Evolutionary conservation across 2,888 invertebrate species (phyloP).

Genomic region (Hoplodrina blanda): DNA sequence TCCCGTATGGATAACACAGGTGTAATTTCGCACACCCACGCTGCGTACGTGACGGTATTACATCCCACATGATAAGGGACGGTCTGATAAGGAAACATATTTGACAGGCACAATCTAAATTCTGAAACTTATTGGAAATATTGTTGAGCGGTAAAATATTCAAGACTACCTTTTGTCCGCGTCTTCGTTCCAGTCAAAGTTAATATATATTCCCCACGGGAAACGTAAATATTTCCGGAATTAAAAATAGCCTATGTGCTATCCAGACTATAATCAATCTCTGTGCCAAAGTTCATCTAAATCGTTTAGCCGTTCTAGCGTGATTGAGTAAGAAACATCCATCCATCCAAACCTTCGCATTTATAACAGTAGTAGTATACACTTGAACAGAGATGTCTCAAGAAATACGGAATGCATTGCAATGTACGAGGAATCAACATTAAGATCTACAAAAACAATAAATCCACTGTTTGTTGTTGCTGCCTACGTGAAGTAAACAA

Average conservation of each 20-base stretch:
- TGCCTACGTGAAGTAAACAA: neutral
- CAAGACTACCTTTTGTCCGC: too few species aligned
- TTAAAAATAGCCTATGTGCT: too few species aligned
- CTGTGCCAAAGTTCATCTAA: too few species aligned
- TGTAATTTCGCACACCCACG: conserved; percentile 44
- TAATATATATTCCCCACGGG: too few species aligned
- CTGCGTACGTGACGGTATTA: conserved; percentile 47
- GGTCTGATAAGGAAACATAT: conserved; percentile 32
- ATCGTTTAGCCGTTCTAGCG: too few species aligned
- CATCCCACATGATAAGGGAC: conserved; percentile 36
- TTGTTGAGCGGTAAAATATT: conserved; percentile 17
- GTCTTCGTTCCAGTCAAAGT: too few species aligned
- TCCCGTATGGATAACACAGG: conserved; percentile 28
- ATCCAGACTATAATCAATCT: too few species aligned
- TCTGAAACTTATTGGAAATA: conserved; percentile 29
- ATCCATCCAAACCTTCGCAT: too few species aligned
- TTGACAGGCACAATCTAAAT: conserved; percentile 20
- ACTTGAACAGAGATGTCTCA: neutral
- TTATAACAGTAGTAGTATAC: too few species aligned
- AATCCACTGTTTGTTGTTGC: conserved; percentile 22
- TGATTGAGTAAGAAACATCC: too few species aligned
- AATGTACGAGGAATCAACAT: neutral
- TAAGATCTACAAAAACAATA: neutral
- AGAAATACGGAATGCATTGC: neutral
- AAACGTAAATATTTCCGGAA: too few species aligned